Conservation (phyloP, 1,140 invertebrate genomes). For the Oncopeltus fasciatus region DNA sequence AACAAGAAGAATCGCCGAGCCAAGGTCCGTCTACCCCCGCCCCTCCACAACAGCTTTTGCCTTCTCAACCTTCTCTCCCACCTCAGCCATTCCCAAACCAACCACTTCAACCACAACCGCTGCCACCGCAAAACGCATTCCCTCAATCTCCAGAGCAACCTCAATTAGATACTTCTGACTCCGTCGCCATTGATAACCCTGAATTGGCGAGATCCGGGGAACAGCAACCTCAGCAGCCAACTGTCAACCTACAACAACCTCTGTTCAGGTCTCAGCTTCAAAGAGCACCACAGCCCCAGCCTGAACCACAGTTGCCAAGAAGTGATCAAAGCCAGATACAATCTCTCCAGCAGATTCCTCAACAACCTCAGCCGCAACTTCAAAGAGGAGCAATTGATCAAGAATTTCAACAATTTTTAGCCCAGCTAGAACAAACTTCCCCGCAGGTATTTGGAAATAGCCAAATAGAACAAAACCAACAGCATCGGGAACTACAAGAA, state of each 20-base stretch:
- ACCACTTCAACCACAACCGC: conserved; percentile 10
- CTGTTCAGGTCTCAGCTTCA: background rate
- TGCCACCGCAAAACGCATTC: background rate
- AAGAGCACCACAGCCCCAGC: background rate
- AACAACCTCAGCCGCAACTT: conserved; percentile 14
- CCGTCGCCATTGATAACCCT: conserved; percentile 19
- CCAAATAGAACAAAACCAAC: background rate
- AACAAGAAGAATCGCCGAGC: too few species aligned
- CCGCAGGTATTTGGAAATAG: background rate
- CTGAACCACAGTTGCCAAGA: background rate
- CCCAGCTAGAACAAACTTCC: background rate
- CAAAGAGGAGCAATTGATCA: background rate
- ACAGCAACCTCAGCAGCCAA: background rate
- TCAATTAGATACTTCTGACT: conserved; percentile 20
- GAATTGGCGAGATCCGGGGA: conserved; percentile 9
- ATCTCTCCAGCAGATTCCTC: background rate
- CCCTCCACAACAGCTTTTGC: conserved; percentile 22
- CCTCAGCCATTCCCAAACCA: conserved; percentile 11
- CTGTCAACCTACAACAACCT: background rate
- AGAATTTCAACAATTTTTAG: background rate
- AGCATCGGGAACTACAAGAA: background rate
- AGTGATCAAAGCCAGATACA: background rate
- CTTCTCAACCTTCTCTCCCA: background rate
- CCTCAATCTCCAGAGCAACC: conserved; percentile 14
- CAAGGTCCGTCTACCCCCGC: conserved; percentile 23